These are phyloP conservation scores for Melanotaenia parkinsoni DNA, from an alignment of 2,797 vertebrate genomes.

Conservation along the genomic window DNA sequence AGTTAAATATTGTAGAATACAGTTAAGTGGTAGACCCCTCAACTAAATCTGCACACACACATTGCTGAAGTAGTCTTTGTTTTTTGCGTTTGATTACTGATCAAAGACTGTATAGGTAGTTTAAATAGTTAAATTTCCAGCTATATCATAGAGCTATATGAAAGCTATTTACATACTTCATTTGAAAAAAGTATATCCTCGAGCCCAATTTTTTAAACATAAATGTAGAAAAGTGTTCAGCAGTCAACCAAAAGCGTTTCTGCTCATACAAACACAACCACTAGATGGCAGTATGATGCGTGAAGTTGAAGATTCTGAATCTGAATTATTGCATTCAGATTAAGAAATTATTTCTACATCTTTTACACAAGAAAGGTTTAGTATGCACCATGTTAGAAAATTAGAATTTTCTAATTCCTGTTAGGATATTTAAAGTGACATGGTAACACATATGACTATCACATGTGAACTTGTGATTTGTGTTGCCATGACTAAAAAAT, in stretches of 20 bases:
- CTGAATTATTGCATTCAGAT: neutral
- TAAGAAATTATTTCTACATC: neutral
- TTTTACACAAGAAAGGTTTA: neutral
- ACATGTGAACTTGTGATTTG: neutral
- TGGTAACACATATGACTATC: neutral
- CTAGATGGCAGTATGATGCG: constrained; percentile 32
- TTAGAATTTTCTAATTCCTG: neutral
- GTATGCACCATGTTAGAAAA: neutral
- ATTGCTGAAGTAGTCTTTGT: too few species aligned
- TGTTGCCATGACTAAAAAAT: neutral
- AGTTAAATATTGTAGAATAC: too few species aligned
- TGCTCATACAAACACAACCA: constrained; percentile 21
- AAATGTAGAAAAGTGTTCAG: neutral
- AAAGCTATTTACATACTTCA: neutral
- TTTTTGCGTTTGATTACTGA: too few species aligned
- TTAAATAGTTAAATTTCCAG: neutral
- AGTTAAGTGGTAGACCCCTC: too few species aligned
- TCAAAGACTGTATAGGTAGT: neutral
- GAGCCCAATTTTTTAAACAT: neutral
- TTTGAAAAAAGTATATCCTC: neutral
- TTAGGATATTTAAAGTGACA: neutral
- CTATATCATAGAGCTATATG: neutral
- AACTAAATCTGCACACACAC: too few species aligned
- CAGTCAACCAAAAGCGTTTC: neutral
- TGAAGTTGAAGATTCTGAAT: neutral